Conservation (phyloP, 2,113 vertebrate species). For the Rhinolophus sinicus region DNA sequence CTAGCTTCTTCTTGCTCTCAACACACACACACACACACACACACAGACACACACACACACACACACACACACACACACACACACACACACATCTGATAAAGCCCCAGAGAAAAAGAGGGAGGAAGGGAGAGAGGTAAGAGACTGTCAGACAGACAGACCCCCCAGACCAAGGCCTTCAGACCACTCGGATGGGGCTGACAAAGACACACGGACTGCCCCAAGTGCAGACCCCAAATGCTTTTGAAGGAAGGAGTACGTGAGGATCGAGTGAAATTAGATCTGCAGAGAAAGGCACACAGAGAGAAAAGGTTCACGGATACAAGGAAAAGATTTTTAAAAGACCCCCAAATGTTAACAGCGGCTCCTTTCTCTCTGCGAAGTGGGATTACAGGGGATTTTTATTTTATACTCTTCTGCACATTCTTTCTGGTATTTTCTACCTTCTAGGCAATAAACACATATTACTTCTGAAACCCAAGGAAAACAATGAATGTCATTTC, state of each 20-base stretch:
- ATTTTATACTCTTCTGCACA: background rate
- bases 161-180: background rate
- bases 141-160: background rate
- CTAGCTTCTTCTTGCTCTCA: background rate
- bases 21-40: background rate
- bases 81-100: background rate
- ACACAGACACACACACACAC: background rate
- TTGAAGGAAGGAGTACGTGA: background rate
- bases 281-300: background rate
- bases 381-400: background rate
- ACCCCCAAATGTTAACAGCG: background rate
- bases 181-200: background rate
- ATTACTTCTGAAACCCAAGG: constrained; percentile 7
- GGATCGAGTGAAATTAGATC: background rate
- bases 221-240: background rate
- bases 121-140: background rate
- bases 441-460: background rate
- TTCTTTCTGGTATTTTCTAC: background rate
- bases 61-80: background rate
- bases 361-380: background rate
- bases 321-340: background rate
- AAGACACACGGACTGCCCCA: background rate
- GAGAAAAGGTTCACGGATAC: background rate
- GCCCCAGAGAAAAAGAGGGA: background rate
- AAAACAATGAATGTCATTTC: constrained; percentile 65